These are phyloP conservation scores for Amphipoea oculea DNA, from an alignment of 2,888 invertebrate genomes.

Conservation along the genomic window DNA sequence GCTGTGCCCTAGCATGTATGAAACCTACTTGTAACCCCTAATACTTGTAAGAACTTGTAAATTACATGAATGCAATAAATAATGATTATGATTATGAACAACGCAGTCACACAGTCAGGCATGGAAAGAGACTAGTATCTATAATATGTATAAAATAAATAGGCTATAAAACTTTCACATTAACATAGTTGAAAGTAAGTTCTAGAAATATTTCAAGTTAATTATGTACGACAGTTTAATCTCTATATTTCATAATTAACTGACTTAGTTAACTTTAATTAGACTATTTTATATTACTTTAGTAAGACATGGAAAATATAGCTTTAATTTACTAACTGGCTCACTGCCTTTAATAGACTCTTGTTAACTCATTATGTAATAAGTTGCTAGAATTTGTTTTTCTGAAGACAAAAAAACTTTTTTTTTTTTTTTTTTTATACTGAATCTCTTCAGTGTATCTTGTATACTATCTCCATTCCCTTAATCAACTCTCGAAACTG, in stretches of 20 bases:
- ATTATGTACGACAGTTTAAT: conserved; percentile 6
- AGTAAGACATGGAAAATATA: neutral
- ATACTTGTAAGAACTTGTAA: too few species aligned
- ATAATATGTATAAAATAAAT: neutral
- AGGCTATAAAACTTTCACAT: conserved; percentile 2
- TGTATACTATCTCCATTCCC: conserved; percentile 9
- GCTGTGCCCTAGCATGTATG: too few species aligned
- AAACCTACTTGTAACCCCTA: too few species aligned
- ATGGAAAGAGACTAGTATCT: neutral
- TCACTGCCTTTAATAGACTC: neutral
- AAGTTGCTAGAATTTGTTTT: neutral
- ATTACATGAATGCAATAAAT: too few species aligned
- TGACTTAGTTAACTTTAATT: neutral
- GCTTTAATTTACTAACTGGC: neutral
- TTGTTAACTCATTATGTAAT: neutral
- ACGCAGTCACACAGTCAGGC: neutral
- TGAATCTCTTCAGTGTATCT: conserved; percentile 2
- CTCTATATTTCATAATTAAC: conserved; percentile 6
- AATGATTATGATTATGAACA: neutral
- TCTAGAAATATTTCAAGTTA: conserved; percentile 15
- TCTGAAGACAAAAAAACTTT: neutral
- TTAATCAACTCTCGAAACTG: conserved; percentile 31
- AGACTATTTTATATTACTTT: neutral
- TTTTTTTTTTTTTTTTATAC: too few species aligned
- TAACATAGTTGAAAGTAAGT: conserved; percentile 5